These are phyloP conservation scores for Drosophila repleta DNA, from an alignment of 1,140 invertebrate genomes.

Conservation along the genomic window DNA sequence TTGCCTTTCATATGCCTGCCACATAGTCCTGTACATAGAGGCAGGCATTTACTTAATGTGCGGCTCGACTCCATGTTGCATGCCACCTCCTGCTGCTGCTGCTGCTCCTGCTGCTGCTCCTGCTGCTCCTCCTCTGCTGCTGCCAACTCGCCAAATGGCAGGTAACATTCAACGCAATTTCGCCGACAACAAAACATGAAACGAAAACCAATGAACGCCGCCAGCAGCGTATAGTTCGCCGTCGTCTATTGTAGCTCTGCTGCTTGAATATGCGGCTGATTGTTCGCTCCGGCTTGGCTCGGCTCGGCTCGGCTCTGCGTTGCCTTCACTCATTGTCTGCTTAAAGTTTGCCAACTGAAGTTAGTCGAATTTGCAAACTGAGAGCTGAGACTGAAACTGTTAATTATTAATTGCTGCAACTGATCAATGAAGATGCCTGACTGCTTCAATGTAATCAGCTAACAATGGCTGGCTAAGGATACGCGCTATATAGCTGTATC, in stretches of 20 bases:
- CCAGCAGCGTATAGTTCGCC: conserved; percentile 14
- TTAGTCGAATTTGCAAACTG: neutral
- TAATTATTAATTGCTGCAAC: too few relatives aligned
- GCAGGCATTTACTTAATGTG: conserved; percentile 73
- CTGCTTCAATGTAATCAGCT: neutral
- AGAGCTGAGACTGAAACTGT: neutral
- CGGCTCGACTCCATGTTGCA: conserved; percentile 15
- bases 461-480: too few relatives aligned
- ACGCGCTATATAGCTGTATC: neutral
- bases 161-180: conserved; percentile 81
- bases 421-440: neutral
- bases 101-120: conserved; percentile 30
- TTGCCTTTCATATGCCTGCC: conserved; percentile 31
- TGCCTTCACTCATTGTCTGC: conserved; percentile 27
- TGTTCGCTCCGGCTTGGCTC: too few relatives aligned
- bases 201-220: conserved; percentile 44
- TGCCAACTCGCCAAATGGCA: conserved; percentile 65
- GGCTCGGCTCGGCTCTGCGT: too few relatives aligned
- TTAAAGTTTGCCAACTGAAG: conserved; percentile 18
- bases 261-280: conserved; percentile 5
- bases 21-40: conserved; percentile 42
- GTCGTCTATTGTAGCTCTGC: conserved; percentile 12
- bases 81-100: conserved; percentile 15
- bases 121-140: conserved; percentile 9
- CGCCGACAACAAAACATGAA: conserved; percentile 62